Percentiles rank a stretch among this genome's conserved stretches.
Conservation (phyloP, 2,888 invertebrate genomes). For the Balanococcus diminutus region DNA sequence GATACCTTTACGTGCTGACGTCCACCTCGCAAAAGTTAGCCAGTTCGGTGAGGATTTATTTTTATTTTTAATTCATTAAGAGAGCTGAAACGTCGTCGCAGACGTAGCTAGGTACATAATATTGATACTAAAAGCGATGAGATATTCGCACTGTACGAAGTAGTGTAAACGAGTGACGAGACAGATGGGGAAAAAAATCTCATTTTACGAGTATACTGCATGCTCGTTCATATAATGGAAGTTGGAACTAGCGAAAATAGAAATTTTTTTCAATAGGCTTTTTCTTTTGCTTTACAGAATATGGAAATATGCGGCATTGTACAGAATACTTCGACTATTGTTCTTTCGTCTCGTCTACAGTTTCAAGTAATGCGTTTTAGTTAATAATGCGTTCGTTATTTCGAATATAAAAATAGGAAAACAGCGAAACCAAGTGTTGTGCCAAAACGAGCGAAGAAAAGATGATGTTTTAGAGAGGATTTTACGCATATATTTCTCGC, state of each 20-base stretch:
- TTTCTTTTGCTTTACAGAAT: neutral
- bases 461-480: neutral
- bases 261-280: no score
- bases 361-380: constrained; percentile 45
- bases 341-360: constrained; percentile 41
- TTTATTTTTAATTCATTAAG: constrained; percentile 21
- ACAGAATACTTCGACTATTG: constrained; percentile 32
- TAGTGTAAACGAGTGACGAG: neutral
- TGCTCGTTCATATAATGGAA: neutral
- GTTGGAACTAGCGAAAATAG: constrained; percentile 17
- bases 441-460: constrained; percentile 32
- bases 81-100: neutral
- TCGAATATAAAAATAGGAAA: neutral
- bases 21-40: constrained; percentile 30
- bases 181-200: neutral
- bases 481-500: neutral
- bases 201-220: neutral
- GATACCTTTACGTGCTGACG: constrained; percentile 29
- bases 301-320: constrained; percentile 46
- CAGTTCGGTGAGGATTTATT: constrained; percentile 28
- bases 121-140: neutral
- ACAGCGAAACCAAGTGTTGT: neutral
- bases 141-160: neutral
- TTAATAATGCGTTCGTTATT: constrained; percentile 19
- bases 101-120: neutral